Evolutionary conservation across 2,888 invertebrate genomes (phyloP), one percentile per base, ranked within the genome.

Genomic region (Adelphocoris suturalis): DNA sequence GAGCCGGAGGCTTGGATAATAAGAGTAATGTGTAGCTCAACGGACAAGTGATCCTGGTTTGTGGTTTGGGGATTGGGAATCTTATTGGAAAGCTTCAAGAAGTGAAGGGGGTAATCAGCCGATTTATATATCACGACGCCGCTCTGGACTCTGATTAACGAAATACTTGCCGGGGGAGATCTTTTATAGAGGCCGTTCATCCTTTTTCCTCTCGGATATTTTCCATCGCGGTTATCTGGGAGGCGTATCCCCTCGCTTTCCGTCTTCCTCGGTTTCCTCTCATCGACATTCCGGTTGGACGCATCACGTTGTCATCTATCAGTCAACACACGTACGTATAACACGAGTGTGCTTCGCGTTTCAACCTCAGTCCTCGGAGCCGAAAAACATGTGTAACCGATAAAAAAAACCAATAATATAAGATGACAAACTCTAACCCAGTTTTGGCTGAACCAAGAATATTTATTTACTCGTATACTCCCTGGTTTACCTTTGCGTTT

Each of bases 61-160:
- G 68, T 12, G 23, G 68, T 68, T 68, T 23, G 9, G 68, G 23
- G 19, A 82, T 52, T 46, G 46, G 46, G 82, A 14, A 52, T n/a
- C 48, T 23, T 19, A 52, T 82, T 82, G 19, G 52, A 0, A 13
- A 48, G 52, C 27, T 52, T 52, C 13, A 19, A 82, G 48, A 48
- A 68, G 27, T 68, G 23, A 52, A 27, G 47, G n/a, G 27, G 82
- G 82, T 19, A 82, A 82, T 82, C 82, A 82, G 52, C 52, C 14
- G 82, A 82, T 82, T 82, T 82, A 82, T 82, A 82, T 82, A 82
- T 82, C 82, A 46, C 80, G 82, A 82, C 52, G 82, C 9, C n/a
- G 12, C 52, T 82, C n/a, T 52, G 23, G 23, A 14, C 81, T 48
- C 27, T 82, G 82, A 82, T 82, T 82, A 82, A 48, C 82, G 82